phyloP scores from a whole-genome alignment of 2,888 invertebrate genomes.

The Sepioteuthis lessoniana region DNA sequence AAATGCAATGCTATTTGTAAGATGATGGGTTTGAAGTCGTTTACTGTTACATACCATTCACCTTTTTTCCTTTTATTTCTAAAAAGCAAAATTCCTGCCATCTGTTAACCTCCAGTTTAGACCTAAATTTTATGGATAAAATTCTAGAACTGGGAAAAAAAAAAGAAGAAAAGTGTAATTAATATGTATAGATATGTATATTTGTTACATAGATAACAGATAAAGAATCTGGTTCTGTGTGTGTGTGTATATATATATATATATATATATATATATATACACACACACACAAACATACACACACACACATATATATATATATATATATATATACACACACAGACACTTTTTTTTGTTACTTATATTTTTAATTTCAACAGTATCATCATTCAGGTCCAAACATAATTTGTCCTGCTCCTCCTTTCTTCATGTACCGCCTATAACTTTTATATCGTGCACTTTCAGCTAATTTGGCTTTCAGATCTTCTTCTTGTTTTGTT shows the following conservation, averaged over 20 bases:
- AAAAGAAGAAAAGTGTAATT: neutral
- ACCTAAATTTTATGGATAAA: no score
- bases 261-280: no score
- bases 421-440: slow-evolving; percentile 90
- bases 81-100: no score
- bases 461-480: slow-evolving; percentile 88
- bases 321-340: neutral
- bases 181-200: slow-evolving; percentile 33
- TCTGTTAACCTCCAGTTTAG: no score
- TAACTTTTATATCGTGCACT: slow-evolving; percentile 91
- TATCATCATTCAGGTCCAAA: slow-evolving; percentile 78
- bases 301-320: neutral
- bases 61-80: no score
- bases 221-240: neutral
- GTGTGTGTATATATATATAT: neutral
- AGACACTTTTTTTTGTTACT: neutral
- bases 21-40: no score
- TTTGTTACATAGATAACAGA: slow-evolving; percentile 33
- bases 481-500: slow-evolving; percentile 86
- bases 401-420: slow-evolving; percentile 91
- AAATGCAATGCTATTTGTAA: no score
- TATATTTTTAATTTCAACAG: neutral
- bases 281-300: neutral
- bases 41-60: no score
- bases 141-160: neutral